These are phyloP conservation scores for chimpanzee (Pan troglodytes) DNA, from an alignment of 2,113 vertebrate species.

Conservation along the genomic window NHGRI_mPanTro3-v2.1_pri NC_072402.2:3238501-3239000, in stretches of 20 bases:
- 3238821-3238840: fast-evolving
- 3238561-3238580: background rate
- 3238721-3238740: fast-evolving
- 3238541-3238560: background rate
- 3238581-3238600: fast-evolving
- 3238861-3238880: fast-evolving
- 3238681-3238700: background rate
- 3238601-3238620: fast-evolving
- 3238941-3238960: fast-evolving
- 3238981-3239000: background rate
- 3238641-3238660: fast-evolving
- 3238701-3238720: fast-evolving
- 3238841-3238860: fast-evolving
- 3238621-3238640: background rate
- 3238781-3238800: fast-evolving
- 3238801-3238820: fast-evolving
- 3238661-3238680: fast-evolving
- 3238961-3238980: fast-evolving
- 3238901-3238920: background rate
- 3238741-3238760: fast-evolving
- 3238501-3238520: fast-evolving
- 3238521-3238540: fast-evolving
- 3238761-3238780: fast-evolving
- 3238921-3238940: fast-evolving
- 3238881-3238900: fast-evolving